A percentile compares a stretch with the other conserved stretches of the same genome.
Conservation (phyloP, 2,797 vertebrate genomes). For the Hipposideros larvatus region DNA sequence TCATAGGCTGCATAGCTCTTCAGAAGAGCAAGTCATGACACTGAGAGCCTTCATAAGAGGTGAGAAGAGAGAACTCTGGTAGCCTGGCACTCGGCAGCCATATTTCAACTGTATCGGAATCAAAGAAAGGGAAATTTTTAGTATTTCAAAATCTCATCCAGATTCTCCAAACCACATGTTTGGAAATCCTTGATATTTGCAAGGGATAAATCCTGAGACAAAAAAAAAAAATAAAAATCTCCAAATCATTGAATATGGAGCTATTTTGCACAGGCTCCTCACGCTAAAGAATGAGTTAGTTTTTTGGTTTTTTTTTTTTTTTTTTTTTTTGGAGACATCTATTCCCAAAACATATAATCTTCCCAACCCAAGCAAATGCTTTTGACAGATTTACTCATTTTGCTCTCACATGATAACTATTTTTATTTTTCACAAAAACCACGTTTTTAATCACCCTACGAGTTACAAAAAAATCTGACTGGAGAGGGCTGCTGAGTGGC, state of each 20-base stretch:
- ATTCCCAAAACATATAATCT: conserved; percentile 8
- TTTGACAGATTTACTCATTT: conserved; percentile 27
- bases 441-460: conserved; percentile 56
- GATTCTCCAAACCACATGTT: neutral
- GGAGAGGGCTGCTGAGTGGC: neutral
- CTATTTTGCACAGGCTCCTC: conserved; percentile 25
- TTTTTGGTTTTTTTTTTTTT: neutral
- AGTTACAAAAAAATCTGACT: conserved; percentile 25
- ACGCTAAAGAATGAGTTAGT: neutral
- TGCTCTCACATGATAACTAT: neutral
- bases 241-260: neutral
- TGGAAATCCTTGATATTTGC: conserved; percentile 54
- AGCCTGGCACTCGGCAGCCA: neutral
- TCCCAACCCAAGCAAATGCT: neutral
- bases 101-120: neutral
- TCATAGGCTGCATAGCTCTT: neutral
- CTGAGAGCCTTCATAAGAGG: neutral
- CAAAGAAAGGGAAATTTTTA: neutral
- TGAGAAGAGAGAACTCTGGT: neutral
- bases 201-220: conserved; percentile 42
- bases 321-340: neutral
- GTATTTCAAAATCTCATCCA: conserved; percentile 39
- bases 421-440: conserved; percentile 57
- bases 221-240: neutral
- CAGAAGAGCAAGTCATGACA: neutral